A percentile compares a stretch with the other conserved stretches of the same genome.
Evolutionary conservation across 2,797 vertebrate species (phyloP).

Genomic region (Dermochelys coriacea): DNA sequence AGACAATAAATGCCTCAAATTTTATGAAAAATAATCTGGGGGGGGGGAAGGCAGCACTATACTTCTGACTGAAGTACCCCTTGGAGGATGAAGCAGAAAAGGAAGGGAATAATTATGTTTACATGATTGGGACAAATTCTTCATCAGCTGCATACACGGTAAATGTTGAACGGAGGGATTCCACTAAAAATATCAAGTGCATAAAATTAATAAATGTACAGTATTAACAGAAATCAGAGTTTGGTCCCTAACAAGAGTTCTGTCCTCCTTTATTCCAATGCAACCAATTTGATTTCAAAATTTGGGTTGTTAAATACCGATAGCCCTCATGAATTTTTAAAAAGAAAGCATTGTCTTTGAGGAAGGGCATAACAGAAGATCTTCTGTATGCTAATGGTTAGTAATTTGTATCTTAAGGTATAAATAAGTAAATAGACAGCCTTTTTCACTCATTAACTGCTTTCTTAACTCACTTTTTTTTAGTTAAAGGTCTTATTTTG

Average conservation of each 20-base stretch:
- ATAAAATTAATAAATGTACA: accelerated
- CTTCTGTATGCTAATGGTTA: background rate
- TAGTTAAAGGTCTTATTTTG: background rate
- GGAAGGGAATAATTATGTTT: background rate
- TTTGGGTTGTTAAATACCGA: background rate
- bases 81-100: background rate
- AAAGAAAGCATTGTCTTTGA: background rate
- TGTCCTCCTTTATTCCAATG: background rate
- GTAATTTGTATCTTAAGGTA: background rate
- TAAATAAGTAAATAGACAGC: background rate
- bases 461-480: background rate
- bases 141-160: background rate
- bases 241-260: background rate
- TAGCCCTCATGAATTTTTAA: background rate
- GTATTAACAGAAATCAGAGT: background rate
- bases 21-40: background rate
- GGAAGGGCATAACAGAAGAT: background rate
- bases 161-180: background rate
- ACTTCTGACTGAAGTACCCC: background rate
- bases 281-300: background rate
- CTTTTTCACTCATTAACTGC: background rate
- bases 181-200: background rate
- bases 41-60: background rate
- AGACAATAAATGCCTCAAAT: background rate
- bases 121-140: background rate